Evolutionary conservation across 2,888 invertebrate genomes (phyloP), one percentile per base, ranked within the genome.

Genomic region (Frankliniella fusca): DNA sequence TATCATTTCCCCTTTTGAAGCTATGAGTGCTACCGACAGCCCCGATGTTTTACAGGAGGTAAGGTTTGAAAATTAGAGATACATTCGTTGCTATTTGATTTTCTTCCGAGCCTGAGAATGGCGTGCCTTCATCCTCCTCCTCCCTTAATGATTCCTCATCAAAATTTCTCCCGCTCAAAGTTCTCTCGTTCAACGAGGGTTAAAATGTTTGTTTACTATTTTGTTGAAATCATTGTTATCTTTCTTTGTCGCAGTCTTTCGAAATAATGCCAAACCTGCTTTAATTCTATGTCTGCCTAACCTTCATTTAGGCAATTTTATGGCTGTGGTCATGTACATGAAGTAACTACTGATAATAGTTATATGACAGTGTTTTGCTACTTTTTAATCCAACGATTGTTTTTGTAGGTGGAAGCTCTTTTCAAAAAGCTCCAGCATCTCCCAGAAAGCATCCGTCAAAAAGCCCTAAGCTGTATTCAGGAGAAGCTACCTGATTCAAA

Each of bases 321-420:
- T 38, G 5, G 38, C 38, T 38, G 38, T 38, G 38, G 38, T 38
- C 38, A 38, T 38, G 38, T 38, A 3, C 5, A 38, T 2, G 38
- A 38, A 38, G 10, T 10, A 18, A 61, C 15, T 15, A 20, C 61
- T 61, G 0, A 18, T 15, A 15, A 12, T 20, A 61, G 61, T 61
- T 61, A 0, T 15, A 3, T 61, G 61, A n/a, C 15, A 61, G 15
- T 38, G 38, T 38, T 38, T 61, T 10, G 27, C 9, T 23, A 27
- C 27, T 76, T 12, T 76, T 23, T 23, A 70, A 23, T 76, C 9
- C 54, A 54, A 7, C 54, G 1, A 54, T 76, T 76, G 8, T 1
- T 23, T 12, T 82, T 81, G 18, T 76, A 83, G 83, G 83, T 83
- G 12, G 83, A 83, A 82, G 81, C 65, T 80, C 82, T 83, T 18